Conservation (phyloP, 2,113 vertebrate genomes). For the Perca fluviatilis region DNA sequence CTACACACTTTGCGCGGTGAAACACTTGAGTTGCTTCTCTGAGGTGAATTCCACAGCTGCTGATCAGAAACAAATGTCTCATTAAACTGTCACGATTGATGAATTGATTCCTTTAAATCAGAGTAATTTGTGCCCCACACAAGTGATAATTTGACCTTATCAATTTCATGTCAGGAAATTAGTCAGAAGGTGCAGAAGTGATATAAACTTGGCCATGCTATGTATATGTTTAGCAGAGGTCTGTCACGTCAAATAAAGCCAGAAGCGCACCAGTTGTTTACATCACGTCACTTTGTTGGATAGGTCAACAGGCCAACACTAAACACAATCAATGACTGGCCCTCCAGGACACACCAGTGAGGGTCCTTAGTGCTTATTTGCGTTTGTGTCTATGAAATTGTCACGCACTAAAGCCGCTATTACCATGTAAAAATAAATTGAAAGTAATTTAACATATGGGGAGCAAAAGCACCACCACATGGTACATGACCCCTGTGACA, state of each 20-base stretch:
- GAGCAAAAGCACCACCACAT: conserved; percentile 78
- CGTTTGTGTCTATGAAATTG: conserved; percentile 66
- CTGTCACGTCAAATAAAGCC: conserved; percentile 75
- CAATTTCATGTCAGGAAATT: conserved; percentile 46
- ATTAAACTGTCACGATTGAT: conserved; percentile 58
- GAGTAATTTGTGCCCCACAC: conserved; percentile 20
- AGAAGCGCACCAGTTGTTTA: conserved; percentile 64
- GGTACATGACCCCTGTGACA: conserved; percentile 76
- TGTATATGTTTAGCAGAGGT: conserved; percentile 61
- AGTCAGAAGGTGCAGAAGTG: conserved; percentile 32
- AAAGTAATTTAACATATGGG: conserved; percentile 77
- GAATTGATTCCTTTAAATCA: conserved; percentile 56
- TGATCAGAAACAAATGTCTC: conserved; percentile 60
- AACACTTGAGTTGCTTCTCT: conserved; percentile 14
- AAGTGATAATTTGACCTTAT: conserved; percentile 59
- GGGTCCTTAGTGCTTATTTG: conserved; percentile 52
- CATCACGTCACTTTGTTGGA: conserved; percentile 76
- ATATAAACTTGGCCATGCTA: conserved; percentile 15
- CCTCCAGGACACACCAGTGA: conserved; percentile 53
- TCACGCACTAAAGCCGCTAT: conserved; percentile 72
- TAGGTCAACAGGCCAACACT: conserved; percentile 68
- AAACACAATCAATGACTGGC: conserved; percentile 75
- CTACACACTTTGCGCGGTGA: not conserved
- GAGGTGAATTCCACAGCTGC: conserved; percentile 39
- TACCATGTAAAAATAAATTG: conserved; percentile 83